A percentile compares a stretch with the other conserved stretches of the same genome.
phyloP scores from a whole-genome alignment of 1,140 invertebrate genomes.

The Neodiprion lecontei region DNA sequence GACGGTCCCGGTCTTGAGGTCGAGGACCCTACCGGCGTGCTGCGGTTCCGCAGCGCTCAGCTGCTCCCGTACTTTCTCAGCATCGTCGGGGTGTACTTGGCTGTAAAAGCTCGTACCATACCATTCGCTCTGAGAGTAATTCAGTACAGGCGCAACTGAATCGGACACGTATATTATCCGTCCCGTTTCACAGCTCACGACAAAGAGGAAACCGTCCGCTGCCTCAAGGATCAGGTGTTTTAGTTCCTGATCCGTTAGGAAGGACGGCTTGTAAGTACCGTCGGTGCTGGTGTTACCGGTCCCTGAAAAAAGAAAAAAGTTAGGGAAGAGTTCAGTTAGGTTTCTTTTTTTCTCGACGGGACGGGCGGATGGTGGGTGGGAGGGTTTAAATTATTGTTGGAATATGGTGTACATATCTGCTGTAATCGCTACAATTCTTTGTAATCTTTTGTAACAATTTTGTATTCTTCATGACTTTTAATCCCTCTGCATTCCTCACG shows the following conservation, averaged over 20 bases:
- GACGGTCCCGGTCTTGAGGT: constrained; percentile 97
- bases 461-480: no score
- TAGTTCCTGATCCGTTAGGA: constrained; percentile 98
- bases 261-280: constrained; percentile 97
- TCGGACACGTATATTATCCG: constrained; percentile 98
- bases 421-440: no score
- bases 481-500: no score
- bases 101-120: constrained; percentile 95
- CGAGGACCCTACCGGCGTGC: constrained; percentile 93
- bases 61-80: constrained; percentile 98
- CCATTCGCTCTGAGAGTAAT: constrained; percentile 96
- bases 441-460: no score
- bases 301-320: constrained; percentile 65
- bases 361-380: no score
- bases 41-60: constrained; percentile 96
- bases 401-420: no score
- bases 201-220: constrained; percentile 99
- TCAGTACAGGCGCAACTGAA: constrained; percentile 96
- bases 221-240: constrained; percentile 99
- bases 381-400: no score
- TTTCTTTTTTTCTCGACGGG: no score
- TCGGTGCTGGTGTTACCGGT: constrained; percentile 94
- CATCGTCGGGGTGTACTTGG: constrained; percentile 97
- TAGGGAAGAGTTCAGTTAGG: not conserved
- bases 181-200: constrained; percentile 97